Evolutionary conservation across 2,797 vertebrate genomes (phyloP), one percentile per base, ranked within the genome.

Genomic region (Linurgus olivaceus): DNA sequence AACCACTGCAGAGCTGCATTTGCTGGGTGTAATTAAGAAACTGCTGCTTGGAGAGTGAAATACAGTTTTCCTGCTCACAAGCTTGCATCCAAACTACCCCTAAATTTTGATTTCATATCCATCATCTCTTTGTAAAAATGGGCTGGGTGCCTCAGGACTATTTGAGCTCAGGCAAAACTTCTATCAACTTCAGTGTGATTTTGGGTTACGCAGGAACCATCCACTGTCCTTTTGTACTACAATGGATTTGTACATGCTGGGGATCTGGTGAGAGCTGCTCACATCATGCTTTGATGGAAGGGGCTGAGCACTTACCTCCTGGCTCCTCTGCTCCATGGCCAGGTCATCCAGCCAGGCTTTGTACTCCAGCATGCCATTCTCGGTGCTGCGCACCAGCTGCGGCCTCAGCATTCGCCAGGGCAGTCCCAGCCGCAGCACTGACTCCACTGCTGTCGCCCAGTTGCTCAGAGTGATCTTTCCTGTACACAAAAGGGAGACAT

Each of bases 401-500:
- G 98, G 96, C 38, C 98, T 97, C 88, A 99, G 97, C 96, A 99
- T 98, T 74, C 99, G 95, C 99, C 99, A 99, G 3, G 99, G 99
- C 87, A 99, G 88, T 11, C 98, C 98, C 52, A 99, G 97, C 7
- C 90, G 98, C 84, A 99, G 81, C 23, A 98, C 98, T 0, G 96
- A 97, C 97, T 99, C 99, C 86, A 98, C 96, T 0, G 98, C 98
- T 1, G 86, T 97, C 0, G 98, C 99, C 99, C 99, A 99, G 93
- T 98, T 97, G 33, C 97, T 98, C 65, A 98, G 85, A 1, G 98
- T 96, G 94, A 99, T 98, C 40, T 78, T 38, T 78, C 99, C 99
- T 99, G 89, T 4, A 37, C 28, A 59, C 70, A 82, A 47, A 83
- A 67, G 17, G n/a, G 57, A 74, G 51, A 61, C 20, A 35, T 4